phyloP scores from a whole-genome alignment of 1,140 invertebrate species.

The Brevipalpus yothersi region DNA sequence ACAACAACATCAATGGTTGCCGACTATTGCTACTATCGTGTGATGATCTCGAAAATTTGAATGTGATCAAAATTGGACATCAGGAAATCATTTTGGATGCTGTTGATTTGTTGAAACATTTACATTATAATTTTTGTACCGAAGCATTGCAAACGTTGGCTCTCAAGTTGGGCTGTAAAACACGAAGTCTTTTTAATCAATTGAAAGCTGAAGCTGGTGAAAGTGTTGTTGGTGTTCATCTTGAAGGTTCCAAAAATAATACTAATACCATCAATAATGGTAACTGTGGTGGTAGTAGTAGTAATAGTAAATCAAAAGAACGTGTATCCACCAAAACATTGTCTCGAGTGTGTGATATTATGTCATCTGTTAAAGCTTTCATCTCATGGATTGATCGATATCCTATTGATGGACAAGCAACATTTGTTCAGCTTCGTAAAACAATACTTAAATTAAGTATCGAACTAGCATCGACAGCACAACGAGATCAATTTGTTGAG shows the following conservation, averaged over 20 bases:
- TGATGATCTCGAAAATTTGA: conserved; percentile 60
- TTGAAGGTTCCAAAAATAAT: neutral
- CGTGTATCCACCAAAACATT: conserved; percentile 48
- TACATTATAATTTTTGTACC: conserved; percentile 66
- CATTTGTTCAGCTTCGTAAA: conserved; percentile 36
- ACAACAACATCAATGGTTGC: conserved; percentile 51
- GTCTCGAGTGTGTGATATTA: conserved; percentile 52
- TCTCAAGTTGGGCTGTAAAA: conserved; percentile 51
- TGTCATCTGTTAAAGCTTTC: conserved; percentile 55
- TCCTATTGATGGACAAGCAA: conserved; percentile 39
- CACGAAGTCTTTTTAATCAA: conserved; percentile 48
- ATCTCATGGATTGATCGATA: conserved; percentile 60
- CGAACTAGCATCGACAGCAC: conserved; percentile 59
- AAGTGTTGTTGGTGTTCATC: neutral
- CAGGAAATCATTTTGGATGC: conserved; percentile 77
- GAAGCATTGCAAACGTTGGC: conserved; percentile 73
- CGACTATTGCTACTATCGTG: conserved; percentile 52
- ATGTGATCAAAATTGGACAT: conserved; percentile 58
- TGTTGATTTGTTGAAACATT: conserved; percentile 58
- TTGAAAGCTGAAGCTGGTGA: conserved; percentile 16
- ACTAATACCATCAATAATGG: neutral
- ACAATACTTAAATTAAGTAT: conserved; percentile 48
- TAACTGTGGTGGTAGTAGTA: neutral
- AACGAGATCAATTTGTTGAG: conserved; percentile 60
- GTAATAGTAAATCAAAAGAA: conserved; percentile 18